Percentiles rank a stretch among this genome's conserved stretches.
Conservation (phyloP, 2,888 invertebrate genomes). For the Leptinotarsa haldemani region DNA sequence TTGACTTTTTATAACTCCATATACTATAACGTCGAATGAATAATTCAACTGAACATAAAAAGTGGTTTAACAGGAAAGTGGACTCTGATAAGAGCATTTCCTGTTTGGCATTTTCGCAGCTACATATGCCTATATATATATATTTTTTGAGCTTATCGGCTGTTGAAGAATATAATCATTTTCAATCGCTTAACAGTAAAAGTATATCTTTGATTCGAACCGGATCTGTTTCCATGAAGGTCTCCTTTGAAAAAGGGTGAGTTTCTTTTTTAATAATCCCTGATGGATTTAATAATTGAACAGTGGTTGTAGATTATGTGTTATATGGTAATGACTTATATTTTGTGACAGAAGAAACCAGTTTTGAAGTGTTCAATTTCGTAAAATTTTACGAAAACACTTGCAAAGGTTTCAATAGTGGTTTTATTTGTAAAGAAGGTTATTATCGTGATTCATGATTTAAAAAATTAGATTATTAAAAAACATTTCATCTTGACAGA, state of each 20-base stretch:
- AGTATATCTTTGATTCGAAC: constrained; percentile 6
- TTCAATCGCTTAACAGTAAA: constrained; percentile 31
- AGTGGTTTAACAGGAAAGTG: constrained; percentile 54
- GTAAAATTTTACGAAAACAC: too few relatives aligned
- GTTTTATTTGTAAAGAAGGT: too few relatives aligned
- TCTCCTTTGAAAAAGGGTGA: neutral
- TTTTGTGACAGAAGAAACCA: too few relatives aligned
- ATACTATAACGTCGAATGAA: constrained; percentile 38
- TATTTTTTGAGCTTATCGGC: constrained; percentile 31
- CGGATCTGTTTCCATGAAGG: neutral
- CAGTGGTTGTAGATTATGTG: too few relatives aligned
- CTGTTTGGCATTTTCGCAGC: constrained; percentile 41
- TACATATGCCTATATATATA: constrained; percentile 42
- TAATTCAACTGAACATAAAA: constrained; percentile 45
- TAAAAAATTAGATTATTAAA: too few relatives aligned
- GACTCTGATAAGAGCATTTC: constrained; percentile 54
- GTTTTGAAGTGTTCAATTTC: too few relatives aligned
- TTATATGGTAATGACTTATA: too few relatives aligned
- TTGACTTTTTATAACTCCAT: constrained; percentile 3
- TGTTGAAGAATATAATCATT: constrained; percentile 34
- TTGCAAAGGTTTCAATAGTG: too few relatives aligned
- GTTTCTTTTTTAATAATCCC: neutral
- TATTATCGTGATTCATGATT: too few relatives aligned
- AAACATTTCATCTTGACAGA: too few relatives aligned
- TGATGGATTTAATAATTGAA: neutral